A percentile compares a stretch with the other conserved stretches of the same genome.
Evolutionary conservation across 92 coral and sea anemone genomes (phyloP).

Genomic region (Metridium senile): DNA sequence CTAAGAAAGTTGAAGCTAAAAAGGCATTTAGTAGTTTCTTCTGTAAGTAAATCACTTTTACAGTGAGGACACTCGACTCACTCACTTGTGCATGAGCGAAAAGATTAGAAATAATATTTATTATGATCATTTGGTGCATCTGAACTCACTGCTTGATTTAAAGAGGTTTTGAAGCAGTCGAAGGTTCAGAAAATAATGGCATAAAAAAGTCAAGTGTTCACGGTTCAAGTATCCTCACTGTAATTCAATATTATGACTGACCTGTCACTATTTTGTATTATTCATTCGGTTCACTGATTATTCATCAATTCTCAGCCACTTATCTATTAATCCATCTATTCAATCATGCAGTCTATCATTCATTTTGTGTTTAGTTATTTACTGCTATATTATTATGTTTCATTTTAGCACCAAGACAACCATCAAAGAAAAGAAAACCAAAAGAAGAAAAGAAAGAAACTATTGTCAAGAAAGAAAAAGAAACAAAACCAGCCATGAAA

Average conservation of each 20-base stretch:
- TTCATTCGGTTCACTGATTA: neutral
- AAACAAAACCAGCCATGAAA: slow-evolving; percentile 20
- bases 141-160: too few relatives aligned
- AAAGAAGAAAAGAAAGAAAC: slow-evolving; percentile 31
- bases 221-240: too few relatives aligned
- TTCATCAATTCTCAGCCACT: neutral
- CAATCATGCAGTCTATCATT: neutral
- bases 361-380: neutral
- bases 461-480: slow-evolving; percentile 29
- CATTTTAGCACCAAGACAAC: slow-evolving; percentile 50
- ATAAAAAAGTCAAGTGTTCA: too few relatives aligned
- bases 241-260: neutral
- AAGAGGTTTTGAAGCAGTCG: too few relatives aligned
- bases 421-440: slow-evolving; percentile 41
- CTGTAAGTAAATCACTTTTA: slow-evolving; percentile 79
- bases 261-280: neutral
- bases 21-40: slow-evolving; percentile 76
- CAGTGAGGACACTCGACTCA: too few relatives aligned
- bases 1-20: slow-evolving; percentile 21
- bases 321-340: neutral
- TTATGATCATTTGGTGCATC: too few relatives aligned
- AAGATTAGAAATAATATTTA: too few relatives aligned
- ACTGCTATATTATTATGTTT: neutral
- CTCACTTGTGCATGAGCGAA: neutral
- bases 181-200: too few relatives aligned